Evolutionary conservation across 2,888 invertebrate genomes (phyloP), one percentile per base, ranked within the genome.

Genomic region (Thymelicus acteon): DNA sequence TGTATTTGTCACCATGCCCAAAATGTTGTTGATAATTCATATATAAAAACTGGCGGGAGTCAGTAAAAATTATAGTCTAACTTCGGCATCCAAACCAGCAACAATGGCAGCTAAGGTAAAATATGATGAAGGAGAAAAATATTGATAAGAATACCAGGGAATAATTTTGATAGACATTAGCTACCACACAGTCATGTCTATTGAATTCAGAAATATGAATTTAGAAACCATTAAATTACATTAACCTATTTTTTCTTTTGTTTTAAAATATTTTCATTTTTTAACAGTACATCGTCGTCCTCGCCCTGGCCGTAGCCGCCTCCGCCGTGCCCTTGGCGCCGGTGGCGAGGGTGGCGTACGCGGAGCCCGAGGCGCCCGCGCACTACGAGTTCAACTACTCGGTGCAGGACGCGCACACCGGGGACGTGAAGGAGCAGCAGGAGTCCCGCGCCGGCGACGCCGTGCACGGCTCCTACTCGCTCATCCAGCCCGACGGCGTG

Each of bases 401-500:
- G 71, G 92, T 93, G 67, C 90, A 92, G 72, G 93, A 93, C 75
- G 78, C 81, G 1, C 88, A 89, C 79, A 89, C 82, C 79, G 93
- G 93, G 2, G 94, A 94, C 80, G 81, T 92, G 75, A 94, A 94
- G 80, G 85, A 92, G 76, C 93, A 93, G 83, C 86, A 91, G 76
- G 94, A 94, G 75, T 78, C 84, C 63, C 93, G 93, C 75, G 78
- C 81, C 74, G 93, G 93, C 5, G 91, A 94, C 78, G 82, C 79
- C 72, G 91, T 93, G 60, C 91, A 91, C 62, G 93, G 94, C 73
- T 90, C 87, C 40, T 93, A 94, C 86, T 92, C 93, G 6, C 86
- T 94, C n/a, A 83, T 94, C 52, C 93, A 94, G 73, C 92, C 93
- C 73, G 93, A 94, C 63, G 93, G 94, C 0, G 86, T 89, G 54